Evolutionary conservation across 2,113 vertebrate species (phyloP).

Genomic region (Rana temporaria): DNA sequence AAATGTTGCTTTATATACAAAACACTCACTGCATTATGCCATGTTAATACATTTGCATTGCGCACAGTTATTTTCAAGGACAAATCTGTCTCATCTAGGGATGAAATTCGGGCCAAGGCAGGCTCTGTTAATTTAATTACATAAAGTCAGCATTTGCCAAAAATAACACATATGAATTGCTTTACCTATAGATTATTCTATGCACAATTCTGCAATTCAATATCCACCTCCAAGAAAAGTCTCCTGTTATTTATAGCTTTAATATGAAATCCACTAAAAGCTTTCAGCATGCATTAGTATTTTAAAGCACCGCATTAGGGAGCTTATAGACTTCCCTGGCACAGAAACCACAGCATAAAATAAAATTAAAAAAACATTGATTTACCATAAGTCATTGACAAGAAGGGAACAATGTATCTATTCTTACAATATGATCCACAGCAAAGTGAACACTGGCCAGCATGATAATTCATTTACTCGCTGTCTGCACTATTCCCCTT

Average conservation of each 20-base stretch:
- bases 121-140: background rate
- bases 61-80: conserved; percentile 39
- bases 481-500: background rate
- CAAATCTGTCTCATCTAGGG: background rate
- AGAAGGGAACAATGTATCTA: background rate
- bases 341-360: conserved; percentile 20
- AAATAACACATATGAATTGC: background rate
- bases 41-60: conserved; percentile 24
- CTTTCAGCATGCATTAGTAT: conserved; percentile 25
- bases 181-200: conserved; percentile 8
- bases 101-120: background rate
- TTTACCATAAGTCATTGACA: conserved; percentile 46
- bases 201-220: background rate
- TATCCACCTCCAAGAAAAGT: conserved; percentile 17
- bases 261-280: conserved; percentile 47
- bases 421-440: conserved; percentile 3
- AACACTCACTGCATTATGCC: background rate
- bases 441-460: background rate
- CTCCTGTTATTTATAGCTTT: conserved; percentile 24
- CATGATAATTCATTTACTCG: background rate
- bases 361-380: conserved; percentile 5
- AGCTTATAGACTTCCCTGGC: conserved; percentile 37
- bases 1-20: conserved; percentile 32
- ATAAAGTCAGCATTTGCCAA: background rate
- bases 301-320: conserved; percentile 36